These are phyloP conservation scores for Eupithecia pulchellata DNA, from an alignment of 2,888 invertebrate genomes.

Conservation along the genomic window DNA sequence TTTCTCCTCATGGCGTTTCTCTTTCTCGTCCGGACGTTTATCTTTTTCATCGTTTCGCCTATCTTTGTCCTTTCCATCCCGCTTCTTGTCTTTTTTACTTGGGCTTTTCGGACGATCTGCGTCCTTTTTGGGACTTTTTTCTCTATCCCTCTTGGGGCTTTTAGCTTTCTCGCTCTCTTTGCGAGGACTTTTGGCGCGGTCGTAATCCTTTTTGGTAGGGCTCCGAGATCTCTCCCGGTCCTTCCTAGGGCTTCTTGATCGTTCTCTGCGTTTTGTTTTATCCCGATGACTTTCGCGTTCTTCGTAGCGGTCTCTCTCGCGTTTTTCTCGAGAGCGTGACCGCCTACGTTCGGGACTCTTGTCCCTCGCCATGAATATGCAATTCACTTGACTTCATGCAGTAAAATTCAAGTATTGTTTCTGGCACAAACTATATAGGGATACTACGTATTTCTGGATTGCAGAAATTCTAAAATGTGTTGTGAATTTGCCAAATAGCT, in stretches of 20 bases:
- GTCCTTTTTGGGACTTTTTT: slow-evolving; percentile 47
- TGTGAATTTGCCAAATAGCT: too few relatives aligned
- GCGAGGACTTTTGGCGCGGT: slow-evolving; percentile 58
- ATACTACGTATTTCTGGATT: too few relatives aligned
- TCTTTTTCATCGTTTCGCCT: slow-evolving; percentile 53
- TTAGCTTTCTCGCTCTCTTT: slow-evolving; percentile 47
- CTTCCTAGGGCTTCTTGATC: slow-evolving; percentile 71
- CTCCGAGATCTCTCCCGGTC: slow-evolving; percentile 69
- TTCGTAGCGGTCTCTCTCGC: slow-evolving; percentile 76
- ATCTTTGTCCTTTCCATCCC: slow-evolving; percentile 71
- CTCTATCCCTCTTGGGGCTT: slow-evolving; percentile 42
- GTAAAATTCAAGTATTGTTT: not conserved
- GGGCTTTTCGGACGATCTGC: slow-evolving; percentile 56
- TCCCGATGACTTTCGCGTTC: slow-evolving; percentile 76
- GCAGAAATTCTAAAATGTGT: too few relatives aligned
- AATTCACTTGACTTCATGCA: not conserved
- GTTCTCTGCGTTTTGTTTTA: slow-evolving; percentile 72
- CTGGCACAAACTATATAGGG: too few relatives aligned
- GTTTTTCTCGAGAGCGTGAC: slow-evolving; percentile 75
- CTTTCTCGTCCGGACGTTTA: slow-evolving; percentile 48
- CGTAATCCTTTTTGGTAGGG: slow-evolving; percentile 66
- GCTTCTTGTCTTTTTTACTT: slow-evolving; percentile 68
- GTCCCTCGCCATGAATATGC: slow-evolving; percentile 69
- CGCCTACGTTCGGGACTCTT: slow-evolving; percentile 75
- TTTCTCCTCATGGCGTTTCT: slow-evolving; percentile 49